phyloP scores from a whole-genome alignment of 2,797 vertebrate genomes.

The Sternotherus odoratus region DNA sequence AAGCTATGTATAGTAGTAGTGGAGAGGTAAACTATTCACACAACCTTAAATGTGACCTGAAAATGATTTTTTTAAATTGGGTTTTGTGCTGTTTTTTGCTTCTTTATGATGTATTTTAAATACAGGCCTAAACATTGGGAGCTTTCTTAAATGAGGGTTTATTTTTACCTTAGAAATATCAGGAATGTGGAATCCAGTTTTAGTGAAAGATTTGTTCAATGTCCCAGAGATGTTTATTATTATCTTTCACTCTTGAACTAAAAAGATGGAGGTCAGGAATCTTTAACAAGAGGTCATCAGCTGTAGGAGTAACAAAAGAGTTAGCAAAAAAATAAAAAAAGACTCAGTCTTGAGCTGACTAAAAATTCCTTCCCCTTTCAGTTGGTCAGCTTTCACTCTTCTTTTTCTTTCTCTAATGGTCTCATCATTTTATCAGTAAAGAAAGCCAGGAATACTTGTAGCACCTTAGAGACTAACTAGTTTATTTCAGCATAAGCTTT shows the following conservation, averaged over 20 bases:
- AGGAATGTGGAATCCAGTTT: rapidly evolving
- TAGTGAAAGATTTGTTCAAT: neutral
- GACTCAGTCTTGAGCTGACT: neutral
- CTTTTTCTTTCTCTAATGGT: neutral
- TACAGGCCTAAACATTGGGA: neutral
- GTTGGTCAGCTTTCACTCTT: neutral
- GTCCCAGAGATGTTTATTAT: neutral
- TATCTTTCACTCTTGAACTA: slow-evolving; percentile 4
- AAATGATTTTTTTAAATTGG: rapidly evolving
- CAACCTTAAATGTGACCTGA: rapidly evolving
- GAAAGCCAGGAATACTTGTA: no score
- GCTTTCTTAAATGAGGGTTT: rapidly evolving
- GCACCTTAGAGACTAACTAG: no score
- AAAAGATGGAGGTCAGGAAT: slow-evolving; percentile 23
- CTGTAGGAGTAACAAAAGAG: slow-evolving; percentile 42
- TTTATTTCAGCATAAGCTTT: no score
- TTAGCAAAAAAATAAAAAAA: slow-evolving; percentile 42
- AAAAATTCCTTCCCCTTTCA: neutral
- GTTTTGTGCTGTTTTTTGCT: rapidly evolving
- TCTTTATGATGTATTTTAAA: rapidly evolving
- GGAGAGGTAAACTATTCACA: rapidly evolving
- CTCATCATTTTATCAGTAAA: no score
- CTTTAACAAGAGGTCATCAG: neutral
- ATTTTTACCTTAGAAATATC: neutral
- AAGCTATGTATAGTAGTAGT: neutral